A percentile compares a stretch with the other conserved stretches of the same genome.
Evolutionary conservation across 2,113 vertebrate genomes (phyloP).

Genomic region (Pelodiscus sinensis): DNA sequence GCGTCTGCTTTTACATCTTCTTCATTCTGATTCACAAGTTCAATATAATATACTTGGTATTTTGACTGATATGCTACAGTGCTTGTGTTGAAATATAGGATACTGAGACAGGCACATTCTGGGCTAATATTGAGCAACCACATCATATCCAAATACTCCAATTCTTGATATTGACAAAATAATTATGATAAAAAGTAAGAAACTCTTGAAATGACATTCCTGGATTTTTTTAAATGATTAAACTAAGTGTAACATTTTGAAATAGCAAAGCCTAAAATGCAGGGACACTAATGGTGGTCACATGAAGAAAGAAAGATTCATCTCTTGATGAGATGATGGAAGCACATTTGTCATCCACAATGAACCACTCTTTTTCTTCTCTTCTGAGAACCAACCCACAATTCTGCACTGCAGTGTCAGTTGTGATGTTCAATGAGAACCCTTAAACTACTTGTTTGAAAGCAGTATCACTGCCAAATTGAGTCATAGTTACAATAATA

Average conservation of each 20-base stretch:
- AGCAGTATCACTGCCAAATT: conserved; percentile 50
- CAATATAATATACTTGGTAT: background rate
- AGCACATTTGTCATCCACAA: background rate
- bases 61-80: background rate
- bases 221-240: background rate
- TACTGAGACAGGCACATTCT: background rate
- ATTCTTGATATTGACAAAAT: background rate
- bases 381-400: background rate
- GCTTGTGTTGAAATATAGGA: background rate
- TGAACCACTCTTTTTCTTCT: background rate
- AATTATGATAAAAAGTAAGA: conserved; percentile 3
- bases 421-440: background rate
- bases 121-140: background rate
- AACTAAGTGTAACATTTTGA: conserved; percentile 13
- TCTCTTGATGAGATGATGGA: background rate
- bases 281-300: background rate
- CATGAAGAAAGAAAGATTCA: background rate
- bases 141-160: background rate
- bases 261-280: background rate
- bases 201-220: background rate
- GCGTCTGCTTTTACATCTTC: background rate
- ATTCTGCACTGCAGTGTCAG: background rate
- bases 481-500: conserved; percentile 50
- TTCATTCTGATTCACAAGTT: background rate
- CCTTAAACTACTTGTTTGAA: background rate